phyloP scores from a whole-genome alignment of 2,113 vertebrate genomes.

The Tympanuchus pallidicinctus region DNA sequence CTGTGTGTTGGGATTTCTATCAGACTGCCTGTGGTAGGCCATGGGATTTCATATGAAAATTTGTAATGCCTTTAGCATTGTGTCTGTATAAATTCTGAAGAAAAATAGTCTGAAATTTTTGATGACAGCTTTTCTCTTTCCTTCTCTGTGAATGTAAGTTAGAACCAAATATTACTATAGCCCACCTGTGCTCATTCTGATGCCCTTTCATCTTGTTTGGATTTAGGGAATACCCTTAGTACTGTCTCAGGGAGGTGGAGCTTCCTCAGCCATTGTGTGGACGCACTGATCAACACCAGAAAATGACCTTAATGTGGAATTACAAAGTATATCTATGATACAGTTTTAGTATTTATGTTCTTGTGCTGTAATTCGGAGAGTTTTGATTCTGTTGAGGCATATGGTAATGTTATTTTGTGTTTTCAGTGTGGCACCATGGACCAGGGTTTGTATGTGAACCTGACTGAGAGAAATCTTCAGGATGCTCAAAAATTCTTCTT shows the following conservation, averaged over 20 bases:
- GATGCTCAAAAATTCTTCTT: slow-evolving; percentile 97
- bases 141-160: neutral
- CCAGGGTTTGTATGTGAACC: slow-evolving; percentile 91
- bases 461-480: slow-evolving; percentile 94
- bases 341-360: neutral
- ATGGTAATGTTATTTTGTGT: neutral
- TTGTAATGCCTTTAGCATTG: neutral
- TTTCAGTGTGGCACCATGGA: slow-evolving; percentile 94
- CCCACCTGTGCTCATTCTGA: neutral
- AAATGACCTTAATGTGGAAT: neutral
- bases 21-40: neutral
- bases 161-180: neutral
- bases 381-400: neutral
- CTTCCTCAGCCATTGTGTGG: neutral
- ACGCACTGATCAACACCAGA: neutral
- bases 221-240: neutral
- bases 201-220: neutral
- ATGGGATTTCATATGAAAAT: neutral
- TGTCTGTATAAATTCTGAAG: neutral
- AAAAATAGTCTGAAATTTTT: neutral
- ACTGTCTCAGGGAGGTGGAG: neutral
- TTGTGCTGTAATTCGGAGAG: neutral
- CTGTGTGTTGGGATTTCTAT: neutral
- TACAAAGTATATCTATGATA: neutral
- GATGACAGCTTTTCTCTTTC: neutral